A percentile compares a stretch with the other conserved stretches of the same genome.
Evolutionary conservation across 2,113 vertebrate genomes (phyloP).

Genomic region (Catharus minimus): DNA sequence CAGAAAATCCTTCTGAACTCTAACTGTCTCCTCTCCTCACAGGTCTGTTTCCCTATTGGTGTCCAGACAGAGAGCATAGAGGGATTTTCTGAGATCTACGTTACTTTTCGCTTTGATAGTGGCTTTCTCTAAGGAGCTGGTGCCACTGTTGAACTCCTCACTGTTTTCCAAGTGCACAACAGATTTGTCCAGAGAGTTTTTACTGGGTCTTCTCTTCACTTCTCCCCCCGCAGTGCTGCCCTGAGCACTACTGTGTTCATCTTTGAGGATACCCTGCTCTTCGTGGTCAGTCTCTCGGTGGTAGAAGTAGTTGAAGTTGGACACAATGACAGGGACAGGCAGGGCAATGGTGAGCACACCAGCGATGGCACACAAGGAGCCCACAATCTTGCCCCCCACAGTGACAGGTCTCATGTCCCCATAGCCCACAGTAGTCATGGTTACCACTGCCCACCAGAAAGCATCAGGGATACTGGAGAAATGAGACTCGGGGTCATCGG

Average conservation of each 20-base stretch:
- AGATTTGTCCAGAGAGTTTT: conserved; percentile 78
- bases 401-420: conserved; percentile 96
- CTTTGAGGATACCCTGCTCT: conserved; percentile 83
- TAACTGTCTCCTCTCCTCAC: conserved; percentile 50
- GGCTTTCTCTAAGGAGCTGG: conserved; percentile 78
- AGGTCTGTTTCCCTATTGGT: conserved; percentile 89
- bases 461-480: conserved; percentile 98
- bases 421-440: conserved; percentile 97
- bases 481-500: conserved; percentile 89
- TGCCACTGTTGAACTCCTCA: conserved; percentile 69
- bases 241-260: conserved; percentile 75
- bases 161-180: conserved; percentile 76
- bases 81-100: conserved; percentile 85
- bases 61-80: conserved; percentile 92
- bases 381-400: conserved; percentile 94
- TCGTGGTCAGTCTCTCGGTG: conserved; percentile 93
- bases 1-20: background rate
- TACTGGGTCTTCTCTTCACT: conserved; percentile 76
- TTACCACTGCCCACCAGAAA: conserved; percentile 98
- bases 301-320: conserved; percentile 99
- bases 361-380: conserved; percentile 91
- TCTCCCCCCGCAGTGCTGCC: conserved; percentile 66
- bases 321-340: conserved; percentile 94
- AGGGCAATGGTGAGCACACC: conserved; percentile 97
- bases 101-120: conserved; percentile 90